Percentiles rank a stretch among this genome's conserved stretches.
phyloP scores from a whole-genome alignment of 35 echinoderm and acorn worm genomes.

The Apostichopus japonicus region DNA sequence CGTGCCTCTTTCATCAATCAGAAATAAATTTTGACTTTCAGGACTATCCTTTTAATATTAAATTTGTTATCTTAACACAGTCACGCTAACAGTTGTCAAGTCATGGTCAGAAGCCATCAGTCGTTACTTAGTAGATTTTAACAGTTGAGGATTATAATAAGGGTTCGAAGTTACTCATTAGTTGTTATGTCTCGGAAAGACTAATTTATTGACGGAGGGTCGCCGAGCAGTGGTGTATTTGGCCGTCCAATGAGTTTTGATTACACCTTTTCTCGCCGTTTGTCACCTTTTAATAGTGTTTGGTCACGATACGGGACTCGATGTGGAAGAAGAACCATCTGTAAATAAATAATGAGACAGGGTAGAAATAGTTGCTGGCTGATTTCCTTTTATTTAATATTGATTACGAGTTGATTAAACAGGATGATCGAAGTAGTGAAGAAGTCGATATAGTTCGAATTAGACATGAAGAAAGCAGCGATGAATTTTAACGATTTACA shows the following conservation, averaged over 20 bases:
- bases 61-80: too few species aligned
- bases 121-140: neutral
- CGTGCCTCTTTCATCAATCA: too few species aligned
- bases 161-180: neutral
- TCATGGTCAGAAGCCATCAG: neutral
- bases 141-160: neutral
- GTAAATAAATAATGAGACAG: neutral
- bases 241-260: too few species aligned
- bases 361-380: neutral
- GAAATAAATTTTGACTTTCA: too few species aligned
- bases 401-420: neutral
- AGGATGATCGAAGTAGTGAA: neutral
- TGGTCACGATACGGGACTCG: neutral
- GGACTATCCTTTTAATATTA: too few species aligned
- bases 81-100: neutral
- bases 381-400: neutral
- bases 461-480: neutral
- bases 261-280: neutral
- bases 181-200: neutral
- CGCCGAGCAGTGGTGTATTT: neutral
- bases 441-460: neutral
- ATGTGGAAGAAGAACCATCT: neutral
- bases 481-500: neutral
- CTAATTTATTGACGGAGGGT: neutral
- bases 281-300: neutral